A percentile compares a stretch with the other conserved stretches of the same genome.
Evolutionary conservation across 2,888 invertebrate species (phyloP).

Genomic region (Campoplex capitator): DNA sequence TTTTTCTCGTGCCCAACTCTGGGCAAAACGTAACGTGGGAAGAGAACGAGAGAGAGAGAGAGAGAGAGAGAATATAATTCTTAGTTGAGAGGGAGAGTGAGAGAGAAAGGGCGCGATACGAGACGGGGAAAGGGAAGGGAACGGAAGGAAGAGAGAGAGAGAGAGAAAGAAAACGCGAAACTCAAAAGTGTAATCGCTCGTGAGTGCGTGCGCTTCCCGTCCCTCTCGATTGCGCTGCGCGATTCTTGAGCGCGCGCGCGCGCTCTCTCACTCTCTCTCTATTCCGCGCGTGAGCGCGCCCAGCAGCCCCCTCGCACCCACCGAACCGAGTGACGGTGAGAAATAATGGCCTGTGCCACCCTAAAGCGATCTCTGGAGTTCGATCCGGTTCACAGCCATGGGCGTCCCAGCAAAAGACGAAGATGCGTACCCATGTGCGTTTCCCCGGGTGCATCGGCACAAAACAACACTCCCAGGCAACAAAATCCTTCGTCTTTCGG

Average conservation of each 20-base stretch:
- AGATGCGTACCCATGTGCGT: conserved; percentile 95
- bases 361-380: conserved; percentile 97
- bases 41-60: not conserved
- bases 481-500: conserved; percentile 92
- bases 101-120: not conserved
- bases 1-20: not conserved
- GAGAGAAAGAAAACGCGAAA: conserved; percentile 25
- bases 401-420: conserved; percentile 94
- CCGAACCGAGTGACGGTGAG: conserved; percentile 80
- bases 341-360: conserved; percentile 99
- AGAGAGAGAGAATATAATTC: conserved; percentile 8
- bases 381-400: conserved; percentile 94
- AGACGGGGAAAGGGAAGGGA: not conserved
- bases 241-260: conserved; percentile 20
- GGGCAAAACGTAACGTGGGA: not conserved
- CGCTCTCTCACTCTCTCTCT: conserved; percentile 25
- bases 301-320: conserved; percentile 12
- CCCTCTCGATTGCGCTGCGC: conserved; percentile 39
- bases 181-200: conserved; percentile 58
- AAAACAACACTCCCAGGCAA: conserved; percentile 75
- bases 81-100: not conserved
- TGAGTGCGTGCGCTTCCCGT: conserved; percentile 27
- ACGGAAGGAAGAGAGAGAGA: not conserved
- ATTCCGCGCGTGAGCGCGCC: not conserved
- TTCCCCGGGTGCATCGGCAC: conserved; percentile 85